These are phyloP conservation scores for Telmatochromis sp. DNA, from an alignment of 2,113 vertebrate genomes.

Conservation along the genomic window DNA sequence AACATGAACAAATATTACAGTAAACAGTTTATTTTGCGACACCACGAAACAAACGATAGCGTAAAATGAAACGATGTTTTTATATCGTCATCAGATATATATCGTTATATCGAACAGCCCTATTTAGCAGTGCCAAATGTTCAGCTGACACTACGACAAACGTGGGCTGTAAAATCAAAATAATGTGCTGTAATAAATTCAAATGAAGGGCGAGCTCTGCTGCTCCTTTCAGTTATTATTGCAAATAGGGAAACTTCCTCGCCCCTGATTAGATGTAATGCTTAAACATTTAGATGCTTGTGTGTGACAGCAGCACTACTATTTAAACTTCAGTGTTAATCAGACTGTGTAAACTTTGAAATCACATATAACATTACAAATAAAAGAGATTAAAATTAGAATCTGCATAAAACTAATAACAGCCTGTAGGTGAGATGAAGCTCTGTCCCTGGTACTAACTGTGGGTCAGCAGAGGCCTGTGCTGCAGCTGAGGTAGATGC, in stretches of 20 bases:
- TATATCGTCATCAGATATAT: rapidly evolving
- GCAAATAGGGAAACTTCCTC: background rate
- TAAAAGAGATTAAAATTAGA: background rate
- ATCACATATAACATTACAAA: background rate
- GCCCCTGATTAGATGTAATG: background rate
- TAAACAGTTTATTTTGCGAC: rapidly evolving
- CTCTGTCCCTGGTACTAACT: background rate
- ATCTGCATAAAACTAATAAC: background rate
- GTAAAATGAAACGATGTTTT: rapidly evolving
- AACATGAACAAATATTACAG: rapidly evolving
- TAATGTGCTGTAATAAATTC: background rate
- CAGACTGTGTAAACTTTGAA: background rate
- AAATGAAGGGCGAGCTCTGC: background rate
- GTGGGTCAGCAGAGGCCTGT: background rate
- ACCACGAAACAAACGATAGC: rapidly evolving
- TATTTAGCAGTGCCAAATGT: background rate
- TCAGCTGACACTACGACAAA: background rate
- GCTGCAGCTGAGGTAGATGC: conserved; percentile 7
- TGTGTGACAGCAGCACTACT: background rate
- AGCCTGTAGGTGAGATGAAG: background rate
- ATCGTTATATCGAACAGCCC: rapidly evolving
- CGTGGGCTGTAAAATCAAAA: background rate
- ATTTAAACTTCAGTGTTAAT: background rate
- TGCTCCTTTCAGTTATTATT: background rate
- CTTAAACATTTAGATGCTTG: background rate